Base-by-base conservation (phyloP, 2,797 vertebrate genomes). In the Cirrhinus mrigala region DNA sequence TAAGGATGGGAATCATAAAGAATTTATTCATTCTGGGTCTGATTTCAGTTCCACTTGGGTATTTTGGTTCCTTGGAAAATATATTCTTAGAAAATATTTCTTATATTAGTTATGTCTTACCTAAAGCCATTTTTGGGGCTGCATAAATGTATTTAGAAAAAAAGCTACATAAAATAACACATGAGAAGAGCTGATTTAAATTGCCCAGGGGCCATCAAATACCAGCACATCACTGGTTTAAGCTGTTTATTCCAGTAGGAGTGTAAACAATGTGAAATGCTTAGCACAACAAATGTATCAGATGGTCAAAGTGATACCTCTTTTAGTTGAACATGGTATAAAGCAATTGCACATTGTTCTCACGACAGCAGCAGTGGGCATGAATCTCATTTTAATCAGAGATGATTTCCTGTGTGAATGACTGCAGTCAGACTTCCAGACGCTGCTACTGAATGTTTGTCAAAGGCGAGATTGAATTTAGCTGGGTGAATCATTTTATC, bases 381-480 rank as follows among this genome's bases (percentile, higher is more conserved):
- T 60, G 10, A 83, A 62, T 86, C 50, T 86, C 37, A 68, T 85
- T 83, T 83, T 70, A 83, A 37, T 37, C 54, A 8, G 46, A 83
- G 44, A 88, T 70, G n/a, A 71, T 84, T 66, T 68, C 56, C 60
- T 33, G 16, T 24, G 71, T 79, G 54, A 86, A 73, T 66, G 81
- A 66, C 66, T 56, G 79, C 48, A 82, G 82, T 33, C 62, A 79
- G 46, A 68, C 48, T 37, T 77, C 48, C 18, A 84, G 64, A 54
- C 71, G 54, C 37, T 52, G 54, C 74, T 33, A 10, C 24, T 76
- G 50, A 58, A 64, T 84, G 52, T 75, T 91, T 84, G 70, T 81
- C 64, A 74, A 44, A 80, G 58, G 54, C 14, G 66, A 29, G 29
- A 76, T 87, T 87, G 58, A 88, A 85, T 77, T 82, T 52, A 62